Evolutionary conservation across 2,888 invertebrate species (phyloP).

Genomic region (Agonopterix arenella): DNA sequence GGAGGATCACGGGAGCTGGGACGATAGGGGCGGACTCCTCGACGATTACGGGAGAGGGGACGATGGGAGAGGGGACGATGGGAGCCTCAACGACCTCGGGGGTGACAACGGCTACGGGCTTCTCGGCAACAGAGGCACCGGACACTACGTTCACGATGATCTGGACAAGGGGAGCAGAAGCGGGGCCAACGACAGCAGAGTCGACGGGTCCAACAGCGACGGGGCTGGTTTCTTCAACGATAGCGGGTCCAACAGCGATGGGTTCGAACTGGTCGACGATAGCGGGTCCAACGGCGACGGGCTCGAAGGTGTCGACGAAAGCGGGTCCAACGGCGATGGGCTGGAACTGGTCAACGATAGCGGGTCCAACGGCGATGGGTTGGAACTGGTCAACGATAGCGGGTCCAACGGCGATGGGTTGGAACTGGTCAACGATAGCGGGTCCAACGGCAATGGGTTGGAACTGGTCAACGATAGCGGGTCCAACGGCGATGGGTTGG

Average conservation of each 20-base stretch:
- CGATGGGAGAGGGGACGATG: conserved; percentile 1
- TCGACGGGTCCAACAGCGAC: neutral
- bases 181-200: conserved; percentile 3
- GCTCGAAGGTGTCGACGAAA: neutral
- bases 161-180: conserved; percentile 9
- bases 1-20: conserved; percentile 14
- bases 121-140: conserved; percentile 2
- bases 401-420: conserved; percentile 6
- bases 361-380: conserved; percentile 5
- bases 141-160: conserved; percentile 11
- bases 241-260: neutral
- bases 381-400: conserved; percentile 8
- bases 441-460: conserved; percentile 8
- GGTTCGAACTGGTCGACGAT: conserved; percentile 4
- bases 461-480: conserved; percentile 2
- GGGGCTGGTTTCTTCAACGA: too few relatives aligned
- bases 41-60: conserved; percentile 13
- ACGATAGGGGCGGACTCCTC: conserved; percentile 10
- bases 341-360: conserved; percentile 22
- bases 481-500: conserved; percentile 4
- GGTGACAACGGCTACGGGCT: conserved; percentile 8
- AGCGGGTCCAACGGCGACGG: conserved; percentile 4
- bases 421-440: conserved; percentile 5
- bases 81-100: neutral
- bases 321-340: conserved; percentile 19